These are phyloP conservation scores for Lutraria lutraria DNA, from an alignment of 2,888 invertebrate genomes.

Conservation along the genomic window DNA sequence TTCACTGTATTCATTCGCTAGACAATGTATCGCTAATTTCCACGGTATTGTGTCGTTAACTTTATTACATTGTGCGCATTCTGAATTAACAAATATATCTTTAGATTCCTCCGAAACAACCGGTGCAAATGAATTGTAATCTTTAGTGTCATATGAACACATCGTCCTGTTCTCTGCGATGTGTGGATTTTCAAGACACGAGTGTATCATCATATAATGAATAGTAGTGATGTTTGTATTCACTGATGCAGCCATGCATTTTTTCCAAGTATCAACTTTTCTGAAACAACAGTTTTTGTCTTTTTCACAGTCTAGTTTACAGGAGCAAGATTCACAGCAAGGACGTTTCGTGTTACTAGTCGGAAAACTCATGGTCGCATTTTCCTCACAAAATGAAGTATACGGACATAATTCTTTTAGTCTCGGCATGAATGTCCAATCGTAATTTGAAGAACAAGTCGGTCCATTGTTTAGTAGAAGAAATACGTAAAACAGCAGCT, in stretches of 20 bases:
- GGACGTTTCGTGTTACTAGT: background rate
- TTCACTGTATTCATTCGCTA: background rate
- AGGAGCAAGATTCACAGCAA: background rate
- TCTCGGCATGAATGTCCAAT: background rate
- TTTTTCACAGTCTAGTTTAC: background rate
- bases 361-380: too few relatives aligned
- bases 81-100: background rate
- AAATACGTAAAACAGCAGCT: too few relatives aligned
- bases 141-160: too few relatives aligned
- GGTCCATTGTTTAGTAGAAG: background rate
- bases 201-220: constrained; percentile 2
- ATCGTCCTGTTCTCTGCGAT: too few relatives aligned
- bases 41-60: background rate
- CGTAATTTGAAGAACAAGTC: background rate
- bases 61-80: background rate
- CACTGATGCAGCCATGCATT: background rate
- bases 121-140: too few relatives aligned
- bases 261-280: background rate
- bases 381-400: too few relatives aligned
- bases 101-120: background rate
- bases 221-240: background rate
- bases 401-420: too few relatives aligned
- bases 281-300: background rate
- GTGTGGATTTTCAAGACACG: too few relatives aligned
- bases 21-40: too few relatives aligned